Conservation (phyloP, 2,888 invertebrate species). For the Cantharis rufa region DNA sequence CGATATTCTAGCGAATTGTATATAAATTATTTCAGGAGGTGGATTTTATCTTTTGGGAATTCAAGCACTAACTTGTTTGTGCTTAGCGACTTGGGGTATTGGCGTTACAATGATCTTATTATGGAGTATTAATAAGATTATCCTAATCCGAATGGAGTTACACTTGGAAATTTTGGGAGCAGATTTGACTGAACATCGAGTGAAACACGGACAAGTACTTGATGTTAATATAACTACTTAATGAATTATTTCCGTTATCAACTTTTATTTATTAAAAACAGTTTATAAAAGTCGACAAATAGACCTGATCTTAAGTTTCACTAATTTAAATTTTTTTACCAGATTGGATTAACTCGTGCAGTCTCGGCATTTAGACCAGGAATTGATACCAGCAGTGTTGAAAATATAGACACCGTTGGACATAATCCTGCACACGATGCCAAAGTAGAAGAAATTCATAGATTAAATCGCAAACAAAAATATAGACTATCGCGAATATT, state of each 20-base stretch:
- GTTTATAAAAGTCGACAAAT: background rate
- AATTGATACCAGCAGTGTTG: conserved; percentile 52
- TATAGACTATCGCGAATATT: conserved; percentile 49
- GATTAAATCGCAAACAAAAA: conserved; percentile 41
- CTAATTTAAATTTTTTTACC: background rate
- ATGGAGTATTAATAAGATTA: conserved; percentile 76
- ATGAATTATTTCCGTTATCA: background rate
- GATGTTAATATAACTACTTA: conserved; percentile 25
- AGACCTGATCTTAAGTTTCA: background rate
- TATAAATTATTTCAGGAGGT: conserved; percentile 64
- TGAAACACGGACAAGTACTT: conserved; percentile 70
- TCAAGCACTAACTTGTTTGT: conserved; percentile 74
- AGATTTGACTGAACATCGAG: conserved; percentile 84
- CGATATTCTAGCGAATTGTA: background rate
- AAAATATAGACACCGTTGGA: conserved; percentile 59
- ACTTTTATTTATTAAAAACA: background rate
- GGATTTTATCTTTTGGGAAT: conserved; percentile 87
- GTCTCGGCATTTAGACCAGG: conserved; percentile 73
- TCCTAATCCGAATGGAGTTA: conserved; percentile 84
- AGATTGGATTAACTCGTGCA: conserved; percentile 71
- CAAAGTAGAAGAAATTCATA: conserved; percentile 57
- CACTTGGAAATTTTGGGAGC: conserved; percentile 88
- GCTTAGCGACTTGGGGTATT: conserved; percentile 76
- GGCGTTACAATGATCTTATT: conserved; percentile 72
- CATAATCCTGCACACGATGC: conserved; percentile 70